These are phyloP conservation scores for Xenopus borealis DNA, from an alignment of 2,113 vertebrate species.

Conservation along the genomic window DNA sequence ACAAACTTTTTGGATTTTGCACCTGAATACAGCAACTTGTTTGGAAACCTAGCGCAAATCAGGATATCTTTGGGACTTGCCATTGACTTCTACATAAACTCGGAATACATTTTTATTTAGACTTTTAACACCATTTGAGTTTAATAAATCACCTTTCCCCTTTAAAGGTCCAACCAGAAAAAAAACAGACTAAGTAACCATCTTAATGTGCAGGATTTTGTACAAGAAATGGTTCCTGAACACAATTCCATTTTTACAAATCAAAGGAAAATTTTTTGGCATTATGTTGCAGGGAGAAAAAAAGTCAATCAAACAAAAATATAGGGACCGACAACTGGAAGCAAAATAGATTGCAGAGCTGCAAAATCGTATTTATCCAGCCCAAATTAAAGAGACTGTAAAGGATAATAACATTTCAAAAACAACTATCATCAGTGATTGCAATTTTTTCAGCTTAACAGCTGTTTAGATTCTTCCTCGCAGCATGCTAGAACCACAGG, in stretches of 20 bases:
- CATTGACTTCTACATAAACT: too few relatives aligned
- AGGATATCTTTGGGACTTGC: too few relatives aligned
- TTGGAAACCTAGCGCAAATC: too few relatives aligned
- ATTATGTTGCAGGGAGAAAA: constrained; percentile 15
- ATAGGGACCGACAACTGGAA: constrained; percentile 33
- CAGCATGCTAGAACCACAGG: constrained; percentile 40
- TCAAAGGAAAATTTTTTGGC: constrained; percentile 14
- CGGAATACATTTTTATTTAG: too few relatives aligned
- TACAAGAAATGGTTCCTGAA: not conserved
- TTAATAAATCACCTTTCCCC: too few relatives aligned
- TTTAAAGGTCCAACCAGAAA: too few relatives aligned
- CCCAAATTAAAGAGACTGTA: constrained; percentile 42
- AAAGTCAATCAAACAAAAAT: constrained; percentile 37
- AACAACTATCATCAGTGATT: constrained; percentile 44
- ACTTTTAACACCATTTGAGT: too few relatives aligned
- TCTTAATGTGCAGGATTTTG: not conserved
- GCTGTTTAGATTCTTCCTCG: constrained; percentile 44
- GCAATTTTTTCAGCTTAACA: constrained; percentile 44
- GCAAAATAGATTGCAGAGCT: constrained; percentile 42
- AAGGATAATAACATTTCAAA: constrained; percentile 46
- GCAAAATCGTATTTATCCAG: constrained; percentile 43
- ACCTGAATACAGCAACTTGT: too few relatives aligned
- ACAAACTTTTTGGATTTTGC: too few relatives aligned
- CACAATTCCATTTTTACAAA: not conserved
- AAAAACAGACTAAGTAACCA: too few relatives aligned